Evolutionary conservation across 2,888 invertebrate genomes (phyloP), one percentile per base, ranked within the genome.

Genomic region (Steinernema hermaphroditum): DNA sequence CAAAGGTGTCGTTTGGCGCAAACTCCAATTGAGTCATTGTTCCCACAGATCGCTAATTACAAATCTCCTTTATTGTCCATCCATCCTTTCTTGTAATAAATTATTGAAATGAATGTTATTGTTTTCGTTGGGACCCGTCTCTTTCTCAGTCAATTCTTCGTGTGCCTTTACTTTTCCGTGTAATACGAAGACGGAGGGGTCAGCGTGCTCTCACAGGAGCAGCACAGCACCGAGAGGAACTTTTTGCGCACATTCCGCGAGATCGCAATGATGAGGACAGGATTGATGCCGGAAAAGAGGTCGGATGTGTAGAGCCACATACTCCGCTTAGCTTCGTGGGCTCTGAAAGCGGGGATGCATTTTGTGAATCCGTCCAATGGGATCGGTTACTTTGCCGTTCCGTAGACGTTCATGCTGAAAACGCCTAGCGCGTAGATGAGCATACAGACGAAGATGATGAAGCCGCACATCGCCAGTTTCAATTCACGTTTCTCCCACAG

Each of bases 371-470:
- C 9, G 2, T 19, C 16, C 24, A 69, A 14, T 24, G 29, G 6
- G 34, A 1, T 32, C n/a, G n/a, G n/a, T 29, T 34, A 43, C 49
- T 50, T 19, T 1, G 72, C 72, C 19, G 72, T 49, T 22, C 68
- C 72, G 57, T 72, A 68, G 0, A 72, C 72, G 6, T 46, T 54
- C 72, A 72, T 72, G 57, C 43, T 69, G 41, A 50, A 29, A 12
- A 82, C 82, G 27, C 79, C 81, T 29, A 80, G 75, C 8, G 77
- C 77, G 77, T 82, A 82, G 76, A 81, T 78, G 50, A 82, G 69
- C 29, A 82, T 77, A 72, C 81, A 82, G 29, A 81, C 71, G 12
- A 76, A 78, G 9, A 82, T 68, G 43, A 72, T 44, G 24, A 72
- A 72, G 29, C 72, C 72, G 29, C 72, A 72, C 29, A 72, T 46